These are phyloP conservation scores for Diorhabda sublineata DNA, from an alignment of 1,140 invertebrate genomes.

Conservation along the genomic window DNA sequence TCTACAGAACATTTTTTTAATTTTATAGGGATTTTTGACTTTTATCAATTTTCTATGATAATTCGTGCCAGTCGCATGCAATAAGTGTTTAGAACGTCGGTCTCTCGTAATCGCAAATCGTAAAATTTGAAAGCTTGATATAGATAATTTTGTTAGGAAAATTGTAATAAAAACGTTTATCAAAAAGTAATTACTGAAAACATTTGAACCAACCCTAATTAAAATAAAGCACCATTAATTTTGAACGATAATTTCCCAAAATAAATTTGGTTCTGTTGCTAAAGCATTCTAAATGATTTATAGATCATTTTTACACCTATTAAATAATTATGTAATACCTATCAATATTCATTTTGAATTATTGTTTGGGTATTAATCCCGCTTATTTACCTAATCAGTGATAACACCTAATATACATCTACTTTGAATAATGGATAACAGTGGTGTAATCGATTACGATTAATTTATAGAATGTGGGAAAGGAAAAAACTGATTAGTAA, in stretches of 20 bases:
- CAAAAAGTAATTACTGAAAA: neutral
- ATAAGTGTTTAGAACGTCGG: too few species aligned
- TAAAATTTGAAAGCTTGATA: neutral
- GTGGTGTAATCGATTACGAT: neutral
- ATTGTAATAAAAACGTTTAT: neutral
- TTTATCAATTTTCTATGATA: too few species aligned
- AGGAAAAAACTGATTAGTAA: too few species aligned
- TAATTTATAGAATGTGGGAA: too few species aligned
- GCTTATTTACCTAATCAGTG: neutral
- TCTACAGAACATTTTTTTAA: too few species aligned
- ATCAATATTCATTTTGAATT: neutral
- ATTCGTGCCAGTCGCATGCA: too few species aligned
- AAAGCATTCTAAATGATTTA: neutral
- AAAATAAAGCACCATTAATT: neutral
- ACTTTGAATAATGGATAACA: neutral
- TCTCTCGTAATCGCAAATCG: too few species aligned
- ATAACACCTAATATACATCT: neutral
- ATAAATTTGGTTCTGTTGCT: neutral
- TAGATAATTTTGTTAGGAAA: neutral
- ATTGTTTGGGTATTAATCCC: neutral
- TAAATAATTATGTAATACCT: neutral
- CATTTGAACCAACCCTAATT: neutral
- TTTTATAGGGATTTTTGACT: too few species aligned
- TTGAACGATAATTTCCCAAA: neutral
- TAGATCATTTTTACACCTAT: neutral